These are phyloP conservation scores for Zeugodacus cucurbitae DNA, from an alignment of 1,140 invertebrate species.

Conservation along the genomic window DNA sequence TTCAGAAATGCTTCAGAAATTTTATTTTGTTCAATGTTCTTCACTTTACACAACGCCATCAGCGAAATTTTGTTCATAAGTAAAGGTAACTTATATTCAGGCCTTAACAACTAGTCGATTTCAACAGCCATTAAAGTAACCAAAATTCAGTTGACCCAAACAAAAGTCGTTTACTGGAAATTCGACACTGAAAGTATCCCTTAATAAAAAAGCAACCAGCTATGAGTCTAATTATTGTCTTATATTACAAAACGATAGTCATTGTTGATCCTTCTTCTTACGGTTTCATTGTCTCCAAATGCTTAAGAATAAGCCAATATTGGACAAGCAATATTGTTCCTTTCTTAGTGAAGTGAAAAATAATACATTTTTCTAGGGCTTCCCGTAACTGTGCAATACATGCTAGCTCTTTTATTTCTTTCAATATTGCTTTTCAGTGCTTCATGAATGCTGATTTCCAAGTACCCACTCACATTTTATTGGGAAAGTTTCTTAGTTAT, in stretches of 20 bases:
- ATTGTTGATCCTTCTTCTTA: background rate
- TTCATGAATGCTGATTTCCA: background rate
- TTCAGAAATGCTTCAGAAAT: background rate
- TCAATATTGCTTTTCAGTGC: background rate
- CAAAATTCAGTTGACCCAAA: background rate
- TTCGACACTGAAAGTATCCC: background rate
- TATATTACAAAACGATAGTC: background rate
- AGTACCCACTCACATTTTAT: constrained; percentile 22
- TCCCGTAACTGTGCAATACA: background rate
- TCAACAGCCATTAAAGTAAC: background rate
- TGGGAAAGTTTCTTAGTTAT: background rate
- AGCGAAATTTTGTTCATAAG: no score
- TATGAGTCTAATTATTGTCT: no score
- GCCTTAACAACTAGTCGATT: no score
- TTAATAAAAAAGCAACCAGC: background rate
- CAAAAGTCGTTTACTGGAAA: background rate
- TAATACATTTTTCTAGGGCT: constrained; percentile 40
- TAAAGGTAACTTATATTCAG: background rate
- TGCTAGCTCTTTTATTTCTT: background rate
- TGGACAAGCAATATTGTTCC: background rate
- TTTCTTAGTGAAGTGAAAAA: constrained; percentile 24
- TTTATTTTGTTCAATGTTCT: no score
- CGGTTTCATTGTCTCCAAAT: background rate
- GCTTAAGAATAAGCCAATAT: background rate
- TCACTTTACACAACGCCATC: no score